These are phyloP conservation scores for Ictidomys tridecemlineatus DNA, from an alignment of 2,113 vertebrate species.

Conservation along the genomic window DNA sequence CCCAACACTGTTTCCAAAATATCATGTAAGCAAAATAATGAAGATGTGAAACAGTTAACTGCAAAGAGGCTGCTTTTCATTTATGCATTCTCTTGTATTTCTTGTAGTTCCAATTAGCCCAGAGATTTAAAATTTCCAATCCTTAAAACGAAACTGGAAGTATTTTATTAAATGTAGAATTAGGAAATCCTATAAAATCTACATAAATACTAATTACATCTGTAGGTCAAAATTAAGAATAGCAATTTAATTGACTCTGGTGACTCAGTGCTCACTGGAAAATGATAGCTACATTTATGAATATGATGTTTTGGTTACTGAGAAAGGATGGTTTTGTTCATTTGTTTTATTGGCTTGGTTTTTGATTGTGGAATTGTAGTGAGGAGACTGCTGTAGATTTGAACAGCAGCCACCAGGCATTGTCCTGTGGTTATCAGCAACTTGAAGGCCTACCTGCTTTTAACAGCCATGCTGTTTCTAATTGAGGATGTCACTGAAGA, in stretches of 20 bases:
- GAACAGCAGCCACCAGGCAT: background rate
- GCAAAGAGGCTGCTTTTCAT: background rate
- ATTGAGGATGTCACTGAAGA: constrained; percentile 6
- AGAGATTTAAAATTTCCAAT: background rate
- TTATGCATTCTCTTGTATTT: background rate
- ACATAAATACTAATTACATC: background rate
- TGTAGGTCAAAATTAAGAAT: background rate
- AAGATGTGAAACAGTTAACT: background rate
- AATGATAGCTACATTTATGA: background rate
- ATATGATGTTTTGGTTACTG: background rate
- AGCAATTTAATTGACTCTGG: background rate
- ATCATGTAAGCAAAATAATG: background rate
- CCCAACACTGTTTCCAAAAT: background rate
- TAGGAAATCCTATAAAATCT: background rate
- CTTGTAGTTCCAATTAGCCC: background rate
- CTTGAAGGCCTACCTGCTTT: background rate
- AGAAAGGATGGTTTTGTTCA: background rate
- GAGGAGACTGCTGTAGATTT: background rate
- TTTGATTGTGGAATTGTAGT: background rate
- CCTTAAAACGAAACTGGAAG: background rate
- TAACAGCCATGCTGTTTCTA: background rate
- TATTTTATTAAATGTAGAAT: background rate
- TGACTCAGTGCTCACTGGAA: background rate
- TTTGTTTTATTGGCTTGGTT: background rate
- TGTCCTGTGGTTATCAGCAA: background rate